phyloP scores from a whole-genome alignment of 2,888 invertebrate species.

The Endotricha flammealis region DNA sequence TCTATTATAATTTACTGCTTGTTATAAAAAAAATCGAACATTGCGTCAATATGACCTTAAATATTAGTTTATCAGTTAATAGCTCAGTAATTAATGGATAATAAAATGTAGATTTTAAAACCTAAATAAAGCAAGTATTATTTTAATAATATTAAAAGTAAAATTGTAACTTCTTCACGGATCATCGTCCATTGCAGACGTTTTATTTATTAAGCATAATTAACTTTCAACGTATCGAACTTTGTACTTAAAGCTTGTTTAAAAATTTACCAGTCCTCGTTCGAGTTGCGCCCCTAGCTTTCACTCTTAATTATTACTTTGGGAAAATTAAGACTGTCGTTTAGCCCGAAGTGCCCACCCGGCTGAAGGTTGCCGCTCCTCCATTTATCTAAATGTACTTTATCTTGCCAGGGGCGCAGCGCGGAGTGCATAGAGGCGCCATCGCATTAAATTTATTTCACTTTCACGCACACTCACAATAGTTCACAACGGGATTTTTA shows the following conservation, averaged over 20 bases:
- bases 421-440: slow-evolving; percentile 41
- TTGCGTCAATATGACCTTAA: too few relatives aligned
- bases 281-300: slow-evolving; percentile 59
- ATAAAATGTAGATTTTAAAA: too few relatives aligned
- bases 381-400: slow-evolving; percentile 77
- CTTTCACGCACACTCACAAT: too few relatives aligned
- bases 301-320: slow-evolving; percentile 80
- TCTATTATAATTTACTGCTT: too few relatives aligned
- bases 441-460: slow-evolving; percentile 9
- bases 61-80: too few relatives aligned
- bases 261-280: slow-evolving; percentile 68
- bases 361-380: slow-evolving; percentile 59
- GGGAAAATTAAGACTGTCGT: slow-evolving; percentile 79
- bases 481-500: too few relatives aligned
- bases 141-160: background rate
- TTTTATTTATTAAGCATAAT: slow-evolving; percentile 67
- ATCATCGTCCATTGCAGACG: background rate
- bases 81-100: too few relatives aligned
- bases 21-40: too few relatives aligned
- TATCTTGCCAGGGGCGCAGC: slow-evolving; percentile 59
- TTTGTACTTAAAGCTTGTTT: slow-evolving; percentile 72
- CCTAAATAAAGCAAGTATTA: background rate
- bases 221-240: slow-evolving; percentile 70
- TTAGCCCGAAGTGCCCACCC: slow-evolving; percentile 67
- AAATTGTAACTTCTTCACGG: slow-evolving; percentile 4